Evolutionary conservation across 1,140 invertebrate species (phyloP), one percentile per base, ranked within the genome.

Genomic region (Drosophila orosa): DNA sequence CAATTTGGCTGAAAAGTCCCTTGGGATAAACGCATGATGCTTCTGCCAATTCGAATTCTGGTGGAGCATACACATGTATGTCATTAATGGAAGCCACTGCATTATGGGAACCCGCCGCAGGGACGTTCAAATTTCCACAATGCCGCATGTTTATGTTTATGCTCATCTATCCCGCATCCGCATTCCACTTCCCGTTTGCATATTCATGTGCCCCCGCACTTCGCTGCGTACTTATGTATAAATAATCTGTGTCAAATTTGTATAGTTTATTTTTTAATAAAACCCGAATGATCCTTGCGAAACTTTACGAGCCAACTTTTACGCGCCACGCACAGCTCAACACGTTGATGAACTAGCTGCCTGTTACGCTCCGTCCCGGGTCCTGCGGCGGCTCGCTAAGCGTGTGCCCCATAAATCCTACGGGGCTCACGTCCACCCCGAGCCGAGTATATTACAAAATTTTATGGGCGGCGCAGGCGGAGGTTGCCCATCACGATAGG

Each of bases 221-320:
- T 69, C n/a, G 35, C 31, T 60, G 48, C 52, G 59, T 68, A 77
- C 63, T 75, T 75, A 75, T 75, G 61, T 86, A 82, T 75, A 78
- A 63, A 82, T 86, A 78, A 86, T 79, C 74, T 86, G 59, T 87
- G 79, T 86, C 81, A 86, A 86, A 86, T 87, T 86, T 86, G 83
- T 86, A 89, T 87, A 83, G 83, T 87, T 83, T 87, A 80, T 87
- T 86, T 86, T 86, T 86, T 86, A 86, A 86, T 86, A 86, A 86
- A 86, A 86, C 60, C 75, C 47, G 47, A 87, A 87, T 76, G 83
- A 87, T 65, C 83, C 74, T 74, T 74, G 59, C 71, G 48, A 56
- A 76, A 63, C 40, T 86, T 86, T 86, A 86, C 79, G 83, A 86
- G 45, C 48, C 31, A 86, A 86, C 62, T 82, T 86, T 81, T 82